Base-by-base conservation (phyloP, 2,113 vertebrate species). In the Sander vitreus region DNA sequence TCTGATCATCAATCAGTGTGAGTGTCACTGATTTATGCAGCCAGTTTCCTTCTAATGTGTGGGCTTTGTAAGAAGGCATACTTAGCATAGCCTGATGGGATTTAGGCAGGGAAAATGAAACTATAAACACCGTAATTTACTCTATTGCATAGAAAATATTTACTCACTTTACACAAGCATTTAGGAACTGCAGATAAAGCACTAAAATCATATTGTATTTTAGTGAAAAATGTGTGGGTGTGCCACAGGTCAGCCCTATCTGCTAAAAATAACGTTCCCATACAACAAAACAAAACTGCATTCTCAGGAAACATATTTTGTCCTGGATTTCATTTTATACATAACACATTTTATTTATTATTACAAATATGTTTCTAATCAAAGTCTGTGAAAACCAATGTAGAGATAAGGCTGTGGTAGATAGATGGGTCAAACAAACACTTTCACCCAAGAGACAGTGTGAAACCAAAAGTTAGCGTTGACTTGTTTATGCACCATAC, bases 1-100 rank as follows among this genome's bases (percentile, higher is more conserved):
- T 50, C 16, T 73, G 7, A 45, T 51, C 53, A 76, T 84, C 45
- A 59, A 54, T 89, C 39, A 74, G 43, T 19, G 64, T 53, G n/a
- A 0, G 4, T 43, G 33, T 63, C 33, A 48, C 14, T 47, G 67
- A 70, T 67, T 58, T 47, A 59, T 60, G 30, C 48, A 59, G 51
- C 43, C 48, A 19, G 14, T 50, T 81, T 73, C 1, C 18, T 10
- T 25, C n/a, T 18, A n/a, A 30, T 71, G 21, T 50, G 51, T 71
- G 30, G 43, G 30, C 48, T 67, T 50, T 23, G 47, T 12, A 19
- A 12, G 47, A 25, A 55, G 59, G 16, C 18, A 1, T 47, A 39
- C 60, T 50, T 6, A 55, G 13, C 33, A n/a, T 1, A 19, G 9
- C 45, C 18, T 65, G 50, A 27, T 39, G 36, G 2, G 27, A 63